A percentile compares a stretch with the other conserved stretches of the same genome.
These are phyloP conservation scores for Aptenodytes patagonicus DNA, from an alignment of 2,113 vertebrate genomes.

Conservation along the genomic window DNA sequence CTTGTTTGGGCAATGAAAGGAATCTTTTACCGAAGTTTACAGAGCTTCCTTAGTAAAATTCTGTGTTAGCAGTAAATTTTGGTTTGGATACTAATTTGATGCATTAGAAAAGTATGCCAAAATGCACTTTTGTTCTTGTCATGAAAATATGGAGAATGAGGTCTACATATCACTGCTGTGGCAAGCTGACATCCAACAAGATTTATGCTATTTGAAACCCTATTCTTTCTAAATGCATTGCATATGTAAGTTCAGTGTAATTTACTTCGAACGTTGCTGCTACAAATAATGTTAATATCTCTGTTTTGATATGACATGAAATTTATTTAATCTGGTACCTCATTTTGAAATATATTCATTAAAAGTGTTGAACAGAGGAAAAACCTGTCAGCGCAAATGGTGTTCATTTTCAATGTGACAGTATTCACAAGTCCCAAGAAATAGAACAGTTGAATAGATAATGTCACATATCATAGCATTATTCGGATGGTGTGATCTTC, in stretches of 20 bases:
- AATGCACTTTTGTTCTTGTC: conserved; percentile 47
- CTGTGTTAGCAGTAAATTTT: conserved; percentile 5
- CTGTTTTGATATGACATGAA: conserved; percentile 54
- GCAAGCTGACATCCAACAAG: conserved; percentile 47
- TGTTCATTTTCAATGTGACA: conserved; percentile 59
- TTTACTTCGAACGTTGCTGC: conserved; percentile 54
- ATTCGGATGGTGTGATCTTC: conserved; percentile 21
- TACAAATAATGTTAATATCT: conserved; percentile 63
- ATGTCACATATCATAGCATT: conserved; percentile 40
- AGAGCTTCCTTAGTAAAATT: conserved; percentile 4
- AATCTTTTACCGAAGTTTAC: conserved; percentile 4
- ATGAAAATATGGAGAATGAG: conserved; percentile 53
- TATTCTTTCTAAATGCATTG: conserved; percentile 48
- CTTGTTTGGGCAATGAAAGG: neutral
- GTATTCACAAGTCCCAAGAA: conserved; percentile 53
- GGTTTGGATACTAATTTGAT: conserved; percentile 38
- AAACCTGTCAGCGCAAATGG: conserved; percentile 50
- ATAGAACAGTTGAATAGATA: conserved; percentile 41
- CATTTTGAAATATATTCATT: conserved; percentile 66
- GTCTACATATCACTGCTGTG: conserved; percentile 10
- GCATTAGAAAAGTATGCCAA: conserved; percentile 34
- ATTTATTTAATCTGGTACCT: conserved; percentile 68
- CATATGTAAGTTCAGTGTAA: conserved; percentile 44
- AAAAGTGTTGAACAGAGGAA: conserved; percentile 36
- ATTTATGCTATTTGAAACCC: conserved; percentile 53